Percentiles rank a stretch among this genome's conserved stretches.
Conservation (phyloP, 2,888 invertebrate species). For the Meiosimyza platycephala region DNA sequence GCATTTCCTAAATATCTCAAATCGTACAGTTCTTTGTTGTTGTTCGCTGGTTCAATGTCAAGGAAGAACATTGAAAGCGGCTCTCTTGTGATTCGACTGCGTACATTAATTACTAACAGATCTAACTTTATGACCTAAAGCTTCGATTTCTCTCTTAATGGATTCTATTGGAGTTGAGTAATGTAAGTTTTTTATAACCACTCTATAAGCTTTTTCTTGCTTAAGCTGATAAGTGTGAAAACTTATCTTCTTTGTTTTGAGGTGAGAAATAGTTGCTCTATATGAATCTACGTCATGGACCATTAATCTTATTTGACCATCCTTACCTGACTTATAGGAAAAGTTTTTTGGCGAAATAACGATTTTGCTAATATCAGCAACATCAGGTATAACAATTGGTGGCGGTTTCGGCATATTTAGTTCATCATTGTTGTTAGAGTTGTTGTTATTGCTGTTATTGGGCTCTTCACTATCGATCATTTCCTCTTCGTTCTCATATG, state of each 20-base stretch:
- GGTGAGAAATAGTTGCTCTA: slow-evolving; percentile 16
- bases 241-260: slow-evolving; percentile 25
- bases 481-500: too few relatives aligned
- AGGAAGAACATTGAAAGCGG: neutral
- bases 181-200: slow-evolving; percentile 36
- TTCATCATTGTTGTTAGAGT: too few relatives aligned
- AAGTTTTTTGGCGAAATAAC: slow-evolving; percentile 19
- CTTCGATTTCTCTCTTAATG: slow-evolving; percentile 28
- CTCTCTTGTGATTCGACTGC: neutral
- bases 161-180: slow-evolving; percentile 22
- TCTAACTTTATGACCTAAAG: slow-evolving; percentile 33
- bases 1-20: too few relatives aligned
- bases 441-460: too few relatives aligned
- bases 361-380: slow-evolving; percentile 10
- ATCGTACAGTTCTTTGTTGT: too few relatives aligned
- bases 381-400: slow-evolving; percentile 24
- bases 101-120: slow-evolving; percentile 7
- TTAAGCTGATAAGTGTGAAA: slow-evolving; percentile 35
- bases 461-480: too few relatives aligned
- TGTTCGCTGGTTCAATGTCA: neutral
- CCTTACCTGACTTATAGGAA: slow-evolving; percentile 27
- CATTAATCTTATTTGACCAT: slow-evolving; percentile 31
- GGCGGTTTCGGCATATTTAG: slow-evolving; percentile 15
- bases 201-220: slow-evolving; percentile 36
- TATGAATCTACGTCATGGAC: slow-evolving; percentile 24